Conservation (phyloP, 2,113 vertebrate genomes). For the Puffinus mauretanicus region DNA sequence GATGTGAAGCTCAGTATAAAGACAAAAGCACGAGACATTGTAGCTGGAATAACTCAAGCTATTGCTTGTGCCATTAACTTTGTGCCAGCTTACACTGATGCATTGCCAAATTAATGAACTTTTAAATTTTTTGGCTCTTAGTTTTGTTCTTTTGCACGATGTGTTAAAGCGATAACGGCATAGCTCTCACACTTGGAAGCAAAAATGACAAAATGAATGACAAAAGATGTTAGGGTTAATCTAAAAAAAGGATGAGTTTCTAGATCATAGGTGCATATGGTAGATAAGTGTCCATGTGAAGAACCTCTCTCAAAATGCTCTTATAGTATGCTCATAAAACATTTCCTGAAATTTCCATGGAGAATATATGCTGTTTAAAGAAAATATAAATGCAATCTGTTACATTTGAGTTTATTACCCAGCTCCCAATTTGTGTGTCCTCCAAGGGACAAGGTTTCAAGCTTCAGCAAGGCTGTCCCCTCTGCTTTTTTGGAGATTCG, state of each 20-base stretch:
- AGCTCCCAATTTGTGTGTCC: neutral
- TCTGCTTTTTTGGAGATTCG: neutral
- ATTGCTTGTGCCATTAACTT: neutral
- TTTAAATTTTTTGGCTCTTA: neutral
- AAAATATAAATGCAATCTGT: neutral
- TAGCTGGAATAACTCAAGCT: neutral
- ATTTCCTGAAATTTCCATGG: neutral
- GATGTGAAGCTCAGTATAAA: neutral
- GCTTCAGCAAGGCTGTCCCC: neutral
- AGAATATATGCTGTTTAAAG: neutral
- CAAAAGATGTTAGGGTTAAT: neutral
- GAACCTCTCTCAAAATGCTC: neutral
- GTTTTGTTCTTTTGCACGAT: neutral
- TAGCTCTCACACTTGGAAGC: neutral
- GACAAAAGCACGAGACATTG: neutral
- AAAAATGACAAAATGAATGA: neutral
- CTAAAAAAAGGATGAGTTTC: neutral
- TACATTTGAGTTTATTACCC: neutral
- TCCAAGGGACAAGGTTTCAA: neutral
- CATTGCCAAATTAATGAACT: neutral
- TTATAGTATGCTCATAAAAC: neutral
- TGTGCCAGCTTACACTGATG: neutral
- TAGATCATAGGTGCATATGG: neutral
- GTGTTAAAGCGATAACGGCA: neutral
- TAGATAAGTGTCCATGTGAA: neutral